Conservation (phyloP, 2,113 vertebrate genomes). For the Ctenomys sociabilis region DNA sequence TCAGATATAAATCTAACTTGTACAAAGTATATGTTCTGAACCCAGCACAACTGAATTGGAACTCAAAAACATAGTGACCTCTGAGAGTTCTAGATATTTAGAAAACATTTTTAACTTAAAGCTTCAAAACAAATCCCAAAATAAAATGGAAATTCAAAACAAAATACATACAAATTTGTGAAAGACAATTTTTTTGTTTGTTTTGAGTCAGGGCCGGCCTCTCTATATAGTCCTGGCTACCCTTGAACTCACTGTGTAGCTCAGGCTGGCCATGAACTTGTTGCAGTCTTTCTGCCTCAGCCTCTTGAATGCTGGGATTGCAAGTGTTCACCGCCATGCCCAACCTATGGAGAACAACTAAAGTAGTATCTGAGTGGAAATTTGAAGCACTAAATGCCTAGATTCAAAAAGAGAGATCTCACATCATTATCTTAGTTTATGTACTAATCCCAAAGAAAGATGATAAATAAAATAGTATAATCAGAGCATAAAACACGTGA, state of each 20-base stretch:
- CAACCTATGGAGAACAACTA: background rate
- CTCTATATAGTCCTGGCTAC: background rate
- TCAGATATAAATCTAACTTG: background rate
- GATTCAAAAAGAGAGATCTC: background rate
- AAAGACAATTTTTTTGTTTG: background rate
- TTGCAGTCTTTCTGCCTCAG: background rate
- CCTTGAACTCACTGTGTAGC: background rate
- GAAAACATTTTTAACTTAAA: background rate
- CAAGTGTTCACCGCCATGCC: background rate
- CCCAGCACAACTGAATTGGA: background rate
- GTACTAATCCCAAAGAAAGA: background rate
- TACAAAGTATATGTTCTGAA: background rate
- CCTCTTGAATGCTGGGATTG: background rate
- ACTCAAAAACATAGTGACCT: background rate
- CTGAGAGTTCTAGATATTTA: background rate
- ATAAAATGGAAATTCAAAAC: background rate
- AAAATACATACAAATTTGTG: background rate
- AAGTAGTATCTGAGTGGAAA: background rate
- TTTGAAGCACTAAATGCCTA: background rate
- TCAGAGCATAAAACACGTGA: background rate
- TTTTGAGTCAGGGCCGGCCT: background rate
- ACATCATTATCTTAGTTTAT: background rate
- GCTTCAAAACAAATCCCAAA: background rate
- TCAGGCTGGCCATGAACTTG: background rate
- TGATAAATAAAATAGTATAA: background rate